phyloP scores from a whole-genome alignment of 2,888 invertebrate species.

The Caenorhabditis sinica region DNA sequence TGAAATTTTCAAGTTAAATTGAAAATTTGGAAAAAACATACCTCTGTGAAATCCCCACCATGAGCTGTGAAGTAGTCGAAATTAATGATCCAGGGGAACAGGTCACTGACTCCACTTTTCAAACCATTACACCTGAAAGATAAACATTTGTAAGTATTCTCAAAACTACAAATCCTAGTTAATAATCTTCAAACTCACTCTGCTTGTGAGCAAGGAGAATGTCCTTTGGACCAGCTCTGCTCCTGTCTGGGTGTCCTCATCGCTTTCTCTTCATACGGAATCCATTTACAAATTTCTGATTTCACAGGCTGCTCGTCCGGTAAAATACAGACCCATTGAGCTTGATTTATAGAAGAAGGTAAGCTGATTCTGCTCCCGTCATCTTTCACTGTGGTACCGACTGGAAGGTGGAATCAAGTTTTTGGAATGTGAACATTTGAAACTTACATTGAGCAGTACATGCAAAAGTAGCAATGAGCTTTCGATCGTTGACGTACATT shows the following conservation, averaged over 20 bases:
- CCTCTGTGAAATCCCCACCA: conserved; percentile 54
- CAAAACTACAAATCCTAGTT: background rate
- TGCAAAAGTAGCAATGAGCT: conserved; percentile 56
- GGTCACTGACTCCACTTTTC: conserved; percentile 46
- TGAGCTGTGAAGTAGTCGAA: conserved; percentile 60
- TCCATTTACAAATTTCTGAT: conserved; percentile 67
- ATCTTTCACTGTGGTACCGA: conserved; percentile 58
- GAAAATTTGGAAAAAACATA: background rate
- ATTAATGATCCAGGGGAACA: conserved; percentile 60
- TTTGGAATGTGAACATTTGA: background rate
- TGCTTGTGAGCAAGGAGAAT: conserved; percentile 59
- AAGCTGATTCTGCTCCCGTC: conserved; percentile 61
- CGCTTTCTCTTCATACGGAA: conserved; percentile 65
- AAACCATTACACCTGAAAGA: conserved; percentile 49
- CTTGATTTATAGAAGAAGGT: conserved; percentile 62
- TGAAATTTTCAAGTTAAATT: conserved; percentile 27
- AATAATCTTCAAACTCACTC: conserved; percentile 38
- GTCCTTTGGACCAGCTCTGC: conserved; percentile 65
- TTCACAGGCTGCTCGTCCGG: conserved; percentile 63
- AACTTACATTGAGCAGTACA: conserved; percentile 66
- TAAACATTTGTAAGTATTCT: background rate
- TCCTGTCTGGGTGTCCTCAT: conserved; percentile 60
- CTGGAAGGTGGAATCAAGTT: conserved; percentile 24
- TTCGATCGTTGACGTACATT: conserved; percentile 61
- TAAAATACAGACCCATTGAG: conserved; percentile 66